Conservation (phyloP, 2,113 vertebrate species). For the Neodon shergylaensis region DNA sequence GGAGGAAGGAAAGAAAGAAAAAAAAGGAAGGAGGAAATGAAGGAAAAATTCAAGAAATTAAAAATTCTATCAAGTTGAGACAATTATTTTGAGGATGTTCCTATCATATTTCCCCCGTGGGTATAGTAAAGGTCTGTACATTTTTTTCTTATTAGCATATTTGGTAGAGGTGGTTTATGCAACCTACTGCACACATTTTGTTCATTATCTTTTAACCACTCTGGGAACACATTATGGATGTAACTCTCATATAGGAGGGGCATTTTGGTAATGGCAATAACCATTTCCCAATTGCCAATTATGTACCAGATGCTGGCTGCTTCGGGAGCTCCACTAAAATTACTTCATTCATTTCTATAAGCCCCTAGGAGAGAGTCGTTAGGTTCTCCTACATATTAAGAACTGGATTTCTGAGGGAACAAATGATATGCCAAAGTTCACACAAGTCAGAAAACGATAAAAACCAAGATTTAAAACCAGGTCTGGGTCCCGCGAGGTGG, state of each 20-base stretch:
- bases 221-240: not conserved
- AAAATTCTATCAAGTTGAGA: not conserved
- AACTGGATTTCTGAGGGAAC: not conserved
- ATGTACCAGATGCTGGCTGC: not conserved
- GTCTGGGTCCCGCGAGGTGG: not conserved
- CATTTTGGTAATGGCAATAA: not conserved
- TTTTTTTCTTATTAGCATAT: not conserved
- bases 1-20: not conserved
- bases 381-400: not conserved
- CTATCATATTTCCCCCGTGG: not conserved
- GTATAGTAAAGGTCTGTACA: not conserved
- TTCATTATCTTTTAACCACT: not conserved
- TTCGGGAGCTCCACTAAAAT: not conserved
- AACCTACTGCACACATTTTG: not conserved
- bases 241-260: not conserved
- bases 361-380: not conserved
- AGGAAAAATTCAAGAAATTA: not conserved
- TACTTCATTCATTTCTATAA: not conserved
- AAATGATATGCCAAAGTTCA: not conserved
- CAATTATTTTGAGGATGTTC: not conserved
- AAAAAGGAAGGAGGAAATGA: not conserved
- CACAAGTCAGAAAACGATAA: not conserved
- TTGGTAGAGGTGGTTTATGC: not conserved
- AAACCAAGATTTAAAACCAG: not conserved
- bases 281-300: not conserved